phyloP scores from a whole-genome alignment of 2,888 invertebrate species.

The Boloria selene region DNA sequence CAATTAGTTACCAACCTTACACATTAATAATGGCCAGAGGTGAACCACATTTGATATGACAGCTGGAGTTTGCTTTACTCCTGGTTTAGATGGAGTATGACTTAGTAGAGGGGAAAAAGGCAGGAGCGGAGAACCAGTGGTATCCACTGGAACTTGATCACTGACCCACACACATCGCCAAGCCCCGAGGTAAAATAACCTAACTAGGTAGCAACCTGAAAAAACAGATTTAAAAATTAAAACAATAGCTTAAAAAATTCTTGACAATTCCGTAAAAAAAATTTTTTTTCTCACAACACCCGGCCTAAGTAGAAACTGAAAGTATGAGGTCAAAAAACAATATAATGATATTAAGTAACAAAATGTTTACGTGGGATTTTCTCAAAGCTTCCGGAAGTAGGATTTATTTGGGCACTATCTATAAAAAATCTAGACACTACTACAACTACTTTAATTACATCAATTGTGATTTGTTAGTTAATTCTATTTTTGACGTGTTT shows the following conservation, averaged over 20 bases:
- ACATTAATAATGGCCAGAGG: conserved; percentile 71
- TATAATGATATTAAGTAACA: conserved; percentile 13
- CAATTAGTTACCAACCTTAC: conserved; percentile 63
- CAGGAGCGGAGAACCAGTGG: conserved; percentile 62
- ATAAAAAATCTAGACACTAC: conserved; percentile 9
- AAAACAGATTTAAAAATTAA: too few species aligned
- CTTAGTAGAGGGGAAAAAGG: conserved; percentile 66
- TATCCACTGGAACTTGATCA: conserved; percentile 71
- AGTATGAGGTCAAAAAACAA: conserved; percentile 14
- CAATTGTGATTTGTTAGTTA: not conserved
- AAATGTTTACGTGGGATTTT: conserved; percentile 23
- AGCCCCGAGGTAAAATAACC: conserved; percentile 66
- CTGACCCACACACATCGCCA: conserved; percentile 77
- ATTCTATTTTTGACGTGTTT: too few species aligned
- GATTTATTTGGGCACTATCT: not conserved
- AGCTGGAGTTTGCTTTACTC: conserved; percentile 44
- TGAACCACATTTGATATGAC: conserved; percentile 53
- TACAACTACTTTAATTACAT: conserved; percentile 16
- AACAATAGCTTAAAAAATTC: too few species aligned
- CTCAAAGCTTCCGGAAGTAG: conserved; percentile 25
- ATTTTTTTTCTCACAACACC: not conserved
- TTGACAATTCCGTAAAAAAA: too few species aligned
- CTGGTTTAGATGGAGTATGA: conserved; percentile 49
- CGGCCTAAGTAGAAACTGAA: conserved; percentile 5
- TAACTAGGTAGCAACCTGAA: conserved; percentile 72